Base-by-base conservation (phyloP, 2,888 invertebrate species). In the Ernsta delagoae region DNA sequence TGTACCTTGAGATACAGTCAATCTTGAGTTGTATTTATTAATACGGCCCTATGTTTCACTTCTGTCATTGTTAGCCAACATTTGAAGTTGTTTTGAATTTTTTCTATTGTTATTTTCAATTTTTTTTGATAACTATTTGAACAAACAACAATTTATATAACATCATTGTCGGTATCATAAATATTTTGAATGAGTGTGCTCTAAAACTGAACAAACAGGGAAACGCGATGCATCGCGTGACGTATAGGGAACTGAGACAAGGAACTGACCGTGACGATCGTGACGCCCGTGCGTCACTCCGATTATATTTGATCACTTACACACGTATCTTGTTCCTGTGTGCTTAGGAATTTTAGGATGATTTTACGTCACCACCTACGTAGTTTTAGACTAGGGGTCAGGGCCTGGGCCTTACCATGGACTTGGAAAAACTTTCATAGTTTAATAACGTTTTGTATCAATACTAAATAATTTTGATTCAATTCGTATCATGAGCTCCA, bases 191-290 rank as follows among this genome's bases (percentile, higher is more conserved):
- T 24, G 41, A 6, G 9, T 59, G 45, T 31, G 31, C 31, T 54
- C 43, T 41, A 48, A 67, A 57, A 60, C 45, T 45, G 59, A 65
- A 62, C 34, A 64, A 66, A 72, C 65, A 70, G 59, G 65, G 65
- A 66, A 66, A 67, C 53, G 50, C 31, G 72, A 70, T 65, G 68
- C 61, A 59, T 31, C 31, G 9, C 9, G n/a, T 72, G 71, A 72
- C 72, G 72, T 70, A 71, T 36, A 62, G 67, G 71, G 71, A 71
- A 72, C 65, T 60, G 66, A 63, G 39, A 56, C 59, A 53, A 62
- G 70, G 71, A 70, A 67, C 59, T 66, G 66, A 63, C 66, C 71
- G 24, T 71, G 63, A 63, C 59, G 31, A 48, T n/a, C n/a, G 45
- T 4, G 48, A 48, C 5, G 12, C 36, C 59, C 16, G 65, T 41